phyloP scores from a whole-genome alignment of 2,797 vertebrate genomes.

The Peromyscus eremicus region DNA sequence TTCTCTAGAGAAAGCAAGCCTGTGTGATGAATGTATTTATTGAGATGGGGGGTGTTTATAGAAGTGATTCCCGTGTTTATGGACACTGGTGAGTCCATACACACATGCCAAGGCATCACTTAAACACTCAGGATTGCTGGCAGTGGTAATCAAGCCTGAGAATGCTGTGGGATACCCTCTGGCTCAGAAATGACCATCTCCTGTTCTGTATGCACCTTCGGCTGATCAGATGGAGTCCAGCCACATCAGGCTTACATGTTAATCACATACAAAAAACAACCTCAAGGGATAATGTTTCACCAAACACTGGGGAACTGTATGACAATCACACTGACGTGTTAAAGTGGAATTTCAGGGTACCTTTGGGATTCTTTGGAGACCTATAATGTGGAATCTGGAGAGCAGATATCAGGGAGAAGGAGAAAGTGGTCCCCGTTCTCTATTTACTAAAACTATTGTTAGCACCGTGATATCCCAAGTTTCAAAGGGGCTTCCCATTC shows the following conservation, averaged over 20 bases:
- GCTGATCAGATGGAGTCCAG: too few species aligned
- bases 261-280: background rate
- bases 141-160: background rate
- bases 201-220: background rate
- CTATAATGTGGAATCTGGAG: too few species aligned
- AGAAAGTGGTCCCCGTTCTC: background rate
- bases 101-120: background rate
- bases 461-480: too few species aligned
- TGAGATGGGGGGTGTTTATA: too few species aligned
- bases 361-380: background rate
- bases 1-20: background rate
- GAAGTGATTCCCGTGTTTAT: background rate
- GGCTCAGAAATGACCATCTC: too few species aligned
- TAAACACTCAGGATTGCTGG: background rate
- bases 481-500: too few species aligned
- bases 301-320: background rate
- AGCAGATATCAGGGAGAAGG: accelerated
- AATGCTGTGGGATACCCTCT: background rate
- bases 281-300: background rate
- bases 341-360: background rate
- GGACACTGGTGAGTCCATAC: too few species aligned
- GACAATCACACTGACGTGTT: background rate
- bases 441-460: too few species aligned
- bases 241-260: background rate
- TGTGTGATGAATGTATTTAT: background rate